Conservation (phyloP, 2,113 vertebrate genomes). For the Aptenodytes forsteri region DNA sequence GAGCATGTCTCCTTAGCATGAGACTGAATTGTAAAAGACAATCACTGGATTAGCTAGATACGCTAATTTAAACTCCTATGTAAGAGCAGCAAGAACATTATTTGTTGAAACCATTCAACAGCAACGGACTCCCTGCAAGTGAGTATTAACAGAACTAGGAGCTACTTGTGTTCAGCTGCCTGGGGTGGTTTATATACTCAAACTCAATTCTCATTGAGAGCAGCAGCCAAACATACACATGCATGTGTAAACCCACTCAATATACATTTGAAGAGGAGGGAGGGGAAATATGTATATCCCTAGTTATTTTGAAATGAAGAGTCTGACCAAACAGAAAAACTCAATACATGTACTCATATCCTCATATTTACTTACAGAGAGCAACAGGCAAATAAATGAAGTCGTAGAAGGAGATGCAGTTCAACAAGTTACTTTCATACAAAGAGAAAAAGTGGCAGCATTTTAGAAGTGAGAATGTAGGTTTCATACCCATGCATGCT, state of each 20-base stretch:
- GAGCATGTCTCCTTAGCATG: constrained; percentile 14
- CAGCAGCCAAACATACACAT: neutral
- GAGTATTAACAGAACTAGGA: neutral
- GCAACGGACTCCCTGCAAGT: neutral
- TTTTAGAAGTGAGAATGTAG: neutral
- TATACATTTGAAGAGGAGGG: neutral
- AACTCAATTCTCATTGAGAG: neutral
- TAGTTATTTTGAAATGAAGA: neutral
- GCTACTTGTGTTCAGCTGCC: neutral
- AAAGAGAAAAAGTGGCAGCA: neutral
- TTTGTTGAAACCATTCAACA: constrained; percentile 27
- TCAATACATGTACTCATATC: neutral
- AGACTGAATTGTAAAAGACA: constrained; percentile 39
- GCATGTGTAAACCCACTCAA: neutral
- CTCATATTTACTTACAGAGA: neutral
- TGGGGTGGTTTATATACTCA: neutral
- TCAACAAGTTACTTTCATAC: neutral
- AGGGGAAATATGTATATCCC: neutral
- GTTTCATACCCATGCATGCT: neutral
- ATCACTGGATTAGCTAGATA: constrained; percentile 46
- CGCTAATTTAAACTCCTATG: constrained; percentile 14
- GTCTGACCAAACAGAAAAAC: neutral
- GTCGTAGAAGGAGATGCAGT: neutral
- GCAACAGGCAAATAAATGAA: neutral
- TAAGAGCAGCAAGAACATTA: neutral